Conservation (phyloP, 2,797 vertebrate species). For the Rhadinocentrus ornatus region DNA sequence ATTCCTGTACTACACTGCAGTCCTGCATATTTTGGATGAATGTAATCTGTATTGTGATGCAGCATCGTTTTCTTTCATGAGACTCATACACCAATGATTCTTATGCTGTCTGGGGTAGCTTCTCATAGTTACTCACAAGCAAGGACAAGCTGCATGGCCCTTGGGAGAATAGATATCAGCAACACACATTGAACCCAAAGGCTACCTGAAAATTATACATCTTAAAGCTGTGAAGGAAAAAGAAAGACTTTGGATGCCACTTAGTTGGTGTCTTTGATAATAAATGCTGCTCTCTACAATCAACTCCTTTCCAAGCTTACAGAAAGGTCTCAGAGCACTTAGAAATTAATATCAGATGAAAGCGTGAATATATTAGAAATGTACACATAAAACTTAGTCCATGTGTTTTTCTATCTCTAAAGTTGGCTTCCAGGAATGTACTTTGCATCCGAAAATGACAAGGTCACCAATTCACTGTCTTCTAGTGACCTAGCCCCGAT, state of each 20-base stretch:
- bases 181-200: slow-evolving; percentile 55
- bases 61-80: slow-evolving; percentile 40
- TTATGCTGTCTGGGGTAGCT: slow-evolving; percentile 48
- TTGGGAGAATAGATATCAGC: slow-evolving; percentile 51
- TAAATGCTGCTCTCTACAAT: slow-evolving; percentile 47
- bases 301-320: slow-evolving; percentile 45
- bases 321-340: slow-evolving; percentile 49
- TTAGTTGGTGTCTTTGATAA: slow-evolving; percentile 67
- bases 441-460: slow-evolving; percentile 28
- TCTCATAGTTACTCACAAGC: slow-evolving; percentile 57
- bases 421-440: slow-evolving; percentile 3
- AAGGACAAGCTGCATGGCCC: slow-evolving; percentile 67
- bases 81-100: slow-evolving; percentile 42
- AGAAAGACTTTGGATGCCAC: slow-evolving; percentile 51
- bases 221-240: slow-evolving; percentile 28
- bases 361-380: slow-evolving; percentile 25
- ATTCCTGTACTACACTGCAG: slow-evolving; percentile 2
- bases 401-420: slow-evolving; percentile 7
- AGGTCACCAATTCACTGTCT: slow-evolving; percentile 25
- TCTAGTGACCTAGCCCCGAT: not conserved
- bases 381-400: not conserved
- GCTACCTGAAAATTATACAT: slow-evolving; percentile 44
- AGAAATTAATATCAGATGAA: slow-evolving; percentile 12
- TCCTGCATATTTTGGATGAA: slow-evolving; percentile 9
- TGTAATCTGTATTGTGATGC: slow-evolving; percentile 27